Percentiles rank a stretch among this genome's conserved stretches.
Conservation (phyloP, 2,888 invertebrate species). For the Scaptomyza cyrtandrae region DNA sequence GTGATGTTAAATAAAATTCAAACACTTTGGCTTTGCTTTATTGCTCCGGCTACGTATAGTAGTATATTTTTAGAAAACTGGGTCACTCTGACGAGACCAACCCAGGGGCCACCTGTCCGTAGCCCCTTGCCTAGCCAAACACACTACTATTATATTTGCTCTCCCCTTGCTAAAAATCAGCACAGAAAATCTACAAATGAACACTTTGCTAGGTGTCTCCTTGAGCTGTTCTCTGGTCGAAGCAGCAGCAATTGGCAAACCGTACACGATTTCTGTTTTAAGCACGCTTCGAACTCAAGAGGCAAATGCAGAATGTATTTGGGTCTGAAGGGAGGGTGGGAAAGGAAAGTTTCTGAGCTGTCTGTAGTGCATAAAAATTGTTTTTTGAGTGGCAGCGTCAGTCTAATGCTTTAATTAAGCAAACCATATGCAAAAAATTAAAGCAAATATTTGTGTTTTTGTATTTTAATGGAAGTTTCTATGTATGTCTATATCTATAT, state of each 20-base stretch:
- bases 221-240: slow-evolving; percentile 38
- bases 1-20: slow-evolving; percentile 74
- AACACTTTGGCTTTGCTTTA: slow-evolving; percentile 67
- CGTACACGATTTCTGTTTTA: slow-evolving; percentile 58
- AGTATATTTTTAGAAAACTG: slow-evolving; percentile 70
- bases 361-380: slow-evolving; percentile 36
- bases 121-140: neutral
- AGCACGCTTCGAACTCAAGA: slow-evolving; percentile 46
- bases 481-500: neutral
- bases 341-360: neutral
- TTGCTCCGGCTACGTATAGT: slow-evolving; percentile 47
- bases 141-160: neutral
- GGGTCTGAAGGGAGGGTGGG: neutral
- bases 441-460: slow-evolving; percentile 9
- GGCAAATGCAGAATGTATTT: slow-evolving; percentile 13
- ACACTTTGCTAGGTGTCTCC: slow-evolving; percentile 66
- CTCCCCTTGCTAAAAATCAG: slow-evolving; percentile 44
- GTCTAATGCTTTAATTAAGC: slow-evolving; percentile 58
- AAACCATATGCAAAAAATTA: slow-evolving; percentile 14
- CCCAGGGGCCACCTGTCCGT: slow-evolving; percentile 54
- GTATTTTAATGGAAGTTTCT: slow-evolving; percentile 23
- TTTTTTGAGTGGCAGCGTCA: slow-evolving; percentile 10
- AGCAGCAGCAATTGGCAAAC: slow-evolving; percentile 49
- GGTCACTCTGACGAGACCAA: slow-evolving; percentile 54
- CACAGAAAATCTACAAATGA: slow-evolving; percentile 63